These are phyloP conservation scores for Pachyuromys duprasi DNA, from an alignment of 2,797 vertebrate genomes.

Conservation along the genomic window DNA sequence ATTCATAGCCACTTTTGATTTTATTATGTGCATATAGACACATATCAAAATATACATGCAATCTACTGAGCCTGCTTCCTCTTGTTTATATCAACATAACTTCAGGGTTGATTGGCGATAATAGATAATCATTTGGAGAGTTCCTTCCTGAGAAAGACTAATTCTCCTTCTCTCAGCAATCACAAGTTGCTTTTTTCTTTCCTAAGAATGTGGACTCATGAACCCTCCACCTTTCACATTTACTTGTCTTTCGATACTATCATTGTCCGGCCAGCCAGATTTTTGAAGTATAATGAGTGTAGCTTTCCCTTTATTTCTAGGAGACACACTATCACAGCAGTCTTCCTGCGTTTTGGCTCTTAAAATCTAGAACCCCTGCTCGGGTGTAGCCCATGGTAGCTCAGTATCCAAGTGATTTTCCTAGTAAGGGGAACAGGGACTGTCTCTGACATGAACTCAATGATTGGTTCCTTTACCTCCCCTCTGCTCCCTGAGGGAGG, in stretches of 20 bases:
- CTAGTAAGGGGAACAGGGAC: no score
- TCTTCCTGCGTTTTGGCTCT: no score
- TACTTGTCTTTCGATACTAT: not conserved
- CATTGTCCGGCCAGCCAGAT: not conserved
- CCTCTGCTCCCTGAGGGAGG: no score
- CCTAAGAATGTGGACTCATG: not conserved
- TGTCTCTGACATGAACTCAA: no score
- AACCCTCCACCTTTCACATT: not conserved
- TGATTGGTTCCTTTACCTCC: no score
- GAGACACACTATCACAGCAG: not conserved
- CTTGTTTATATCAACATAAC: no score
- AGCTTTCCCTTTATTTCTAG: not conserved
- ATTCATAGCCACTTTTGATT: not conserved
- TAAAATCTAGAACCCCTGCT: no score
- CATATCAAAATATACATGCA: not conserved
- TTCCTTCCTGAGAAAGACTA: not conserved
- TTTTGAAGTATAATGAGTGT: not conserved
- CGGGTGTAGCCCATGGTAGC: no score
- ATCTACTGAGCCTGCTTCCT: not conserved
- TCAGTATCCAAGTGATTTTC: no score
- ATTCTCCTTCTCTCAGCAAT: not conserved
- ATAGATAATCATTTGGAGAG: not conserved
- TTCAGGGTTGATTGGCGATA: not conserved
- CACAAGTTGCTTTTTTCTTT: not conserved
- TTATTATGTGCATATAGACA: not conserved